A percentile compares a stretch with the other conserved stretches of the same genome.
phyloP scores from a whole-genome alignment of 2,113 vertebrate genomes.

The Antidorcas marsupialis region DNA sequence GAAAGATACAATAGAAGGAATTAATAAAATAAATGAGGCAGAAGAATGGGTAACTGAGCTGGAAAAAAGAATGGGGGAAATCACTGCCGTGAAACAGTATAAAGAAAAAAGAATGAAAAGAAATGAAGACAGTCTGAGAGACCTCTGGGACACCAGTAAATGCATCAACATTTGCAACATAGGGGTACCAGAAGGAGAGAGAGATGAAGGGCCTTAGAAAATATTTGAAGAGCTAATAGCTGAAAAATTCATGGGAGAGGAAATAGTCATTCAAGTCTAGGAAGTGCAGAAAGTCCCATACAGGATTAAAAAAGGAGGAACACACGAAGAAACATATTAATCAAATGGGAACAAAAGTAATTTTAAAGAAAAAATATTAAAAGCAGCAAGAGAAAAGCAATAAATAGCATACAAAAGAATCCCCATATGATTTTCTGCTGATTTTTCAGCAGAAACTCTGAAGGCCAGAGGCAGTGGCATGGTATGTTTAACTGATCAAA shows the following conservation, averaged over 20 bases:
- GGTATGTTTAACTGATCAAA: background rate
- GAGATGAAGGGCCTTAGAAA: background rate
- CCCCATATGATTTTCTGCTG: background rate
- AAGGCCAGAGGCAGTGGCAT: background rate
- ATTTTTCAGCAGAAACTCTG: background rate
- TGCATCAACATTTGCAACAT: background rate
- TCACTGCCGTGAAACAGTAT: background rate
- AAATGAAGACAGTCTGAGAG: background rate
- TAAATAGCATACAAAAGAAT: background rate
- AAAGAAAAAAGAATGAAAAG: background rate
- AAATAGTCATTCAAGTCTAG: background rate
- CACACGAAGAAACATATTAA: background rate
- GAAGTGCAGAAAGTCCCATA: background rate
- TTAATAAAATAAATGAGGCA: background rate
- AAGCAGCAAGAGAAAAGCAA: background rate
- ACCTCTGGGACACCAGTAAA: background rate
- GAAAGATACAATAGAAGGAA: background rate
- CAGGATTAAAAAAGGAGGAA: background rate
- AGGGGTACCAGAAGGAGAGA: background rate
- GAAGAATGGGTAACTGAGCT: background rate
- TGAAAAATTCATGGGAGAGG: background rate
- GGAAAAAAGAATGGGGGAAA: background rate
- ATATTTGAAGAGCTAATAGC: background rate
- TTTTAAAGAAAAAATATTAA: background rate
- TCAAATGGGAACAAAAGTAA: background rate